Base-by-base conservation (phyloP, 2,888 invertebrate species). In the Heliconius erato region DNA sequence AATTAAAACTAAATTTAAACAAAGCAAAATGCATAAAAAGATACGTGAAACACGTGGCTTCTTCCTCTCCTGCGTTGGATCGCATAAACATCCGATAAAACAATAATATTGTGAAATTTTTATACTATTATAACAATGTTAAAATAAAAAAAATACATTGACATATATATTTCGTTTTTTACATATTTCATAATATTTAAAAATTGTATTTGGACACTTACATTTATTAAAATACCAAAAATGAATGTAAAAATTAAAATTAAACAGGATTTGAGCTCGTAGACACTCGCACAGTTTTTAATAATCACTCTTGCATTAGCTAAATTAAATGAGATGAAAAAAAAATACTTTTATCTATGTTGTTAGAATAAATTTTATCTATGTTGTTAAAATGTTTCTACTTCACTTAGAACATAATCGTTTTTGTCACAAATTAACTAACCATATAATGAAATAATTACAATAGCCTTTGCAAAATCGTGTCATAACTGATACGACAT, bases 61-160 rank as follows among this genome's bases (percentile, higher is more conserved):
- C 88, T 91, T 91, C 92, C 91, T 92, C 89, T 88, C 82, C 86
- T 85, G 85, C 85, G 76, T 65, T 83, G 91, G 91, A 89, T 90
- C 90, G 92, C 87, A 86, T 88, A 94, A 95, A 95, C 95, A 95
- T 95, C 95, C 95, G 94, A 91, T 87, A 81, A 83, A 84, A 83
- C 83, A 83, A 82, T 78, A 80, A 83, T 80, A 79, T 68, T 81
- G 32, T 76, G 35, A 23, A n/a, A 54, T 69, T 77, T 69, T 35
- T 65, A 77, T 65, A 40, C 40, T 26, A 26, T 65, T 23, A 67
- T 23, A 78, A 44, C 44, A 26, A 32, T 16, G 28, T 6, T 63
- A 63, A n/a, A 63, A 63, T 63, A 63, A n/a, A n/a, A 63, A 2
- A n/a, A 12, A 23, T 1, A 63, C 9, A 23, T 49, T 16, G 2